These are phyloP conservation scores for Staurois parvus DNA, from an alignment of 2,797 vertebrate species.

Conservation along the genomic window DNA sequence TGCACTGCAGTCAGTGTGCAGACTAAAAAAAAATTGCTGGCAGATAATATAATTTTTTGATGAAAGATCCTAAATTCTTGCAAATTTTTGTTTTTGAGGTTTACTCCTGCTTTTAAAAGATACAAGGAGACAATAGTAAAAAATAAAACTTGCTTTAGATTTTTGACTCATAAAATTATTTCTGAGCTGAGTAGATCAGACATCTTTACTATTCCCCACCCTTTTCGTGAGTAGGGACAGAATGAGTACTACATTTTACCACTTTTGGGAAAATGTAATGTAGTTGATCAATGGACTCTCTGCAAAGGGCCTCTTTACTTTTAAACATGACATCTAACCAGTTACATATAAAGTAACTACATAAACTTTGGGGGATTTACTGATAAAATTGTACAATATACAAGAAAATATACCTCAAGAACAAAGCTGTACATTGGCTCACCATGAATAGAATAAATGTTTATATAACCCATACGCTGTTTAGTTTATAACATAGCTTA, in stretches of 20 bases:
- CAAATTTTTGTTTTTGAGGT: too few species aligned
- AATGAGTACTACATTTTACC: not conserved
- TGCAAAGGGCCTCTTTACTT: not conserved
- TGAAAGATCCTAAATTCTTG: too few species aligned
- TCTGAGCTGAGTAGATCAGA: not conserved
- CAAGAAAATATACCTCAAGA: conserved; percentile 15
- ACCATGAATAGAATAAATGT: conserved; percentile 27
- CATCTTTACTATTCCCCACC: not conserved
- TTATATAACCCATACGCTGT: conserved; percentile 6
- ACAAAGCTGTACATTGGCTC: conserved; percentile 7
- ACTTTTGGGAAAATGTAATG: not conserved
- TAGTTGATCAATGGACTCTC: not conserved
- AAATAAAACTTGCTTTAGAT: not conserved
- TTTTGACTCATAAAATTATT: not conserved
- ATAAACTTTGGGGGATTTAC: conserved; percentile 2
- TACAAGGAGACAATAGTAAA: not conserved
- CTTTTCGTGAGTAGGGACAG: not conserved
- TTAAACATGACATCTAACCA: not conserved
- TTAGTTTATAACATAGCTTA: not conserved
- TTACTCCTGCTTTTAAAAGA: too few species aligned
- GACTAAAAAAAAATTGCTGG: too few species aligned
- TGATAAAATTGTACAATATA: conserved; percentile 1
- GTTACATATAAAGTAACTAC: not conserved
- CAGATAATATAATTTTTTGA: too few species aligned
- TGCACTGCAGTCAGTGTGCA: too few species aligned